Conservation (phyloP, 2,888 invertebrate species). For the Sphaerophoria rueppellii region DNA sequence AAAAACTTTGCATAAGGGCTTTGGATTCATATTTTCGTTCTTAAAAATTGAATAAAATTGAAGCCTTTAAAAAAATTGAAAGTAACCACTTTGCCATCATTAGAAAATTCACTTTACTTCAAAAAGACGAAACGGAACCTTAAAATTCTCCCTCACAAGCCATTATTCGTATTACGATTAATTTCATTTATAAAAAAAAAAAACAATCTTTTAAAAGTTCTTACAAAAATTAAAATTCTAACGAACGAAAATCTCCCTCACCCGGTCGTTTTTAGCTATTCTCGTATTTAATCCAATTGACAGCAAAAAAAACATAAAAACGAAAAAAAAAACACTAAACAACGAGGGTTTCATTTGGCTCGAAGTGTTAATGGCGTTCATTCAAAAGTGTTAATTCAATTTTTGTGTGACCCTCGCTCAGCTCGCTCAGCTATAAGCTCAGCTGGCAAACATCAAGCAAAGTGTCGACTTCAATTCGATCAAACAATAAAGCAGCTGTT, state of each 20-base stretch:
- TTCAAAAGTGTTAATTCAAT: constrained; percentile 72
- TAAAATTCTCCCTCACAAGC: neutral
- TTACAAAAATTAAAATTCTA: constrained; percentile 1
- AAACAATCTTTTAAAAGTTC: neutral
- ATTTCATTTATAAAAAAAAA: neutral
- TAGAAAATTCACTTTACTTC: no score
- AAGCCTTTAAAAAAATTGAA: no score
- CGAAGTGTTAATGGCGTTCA: constrained; percentile 65
- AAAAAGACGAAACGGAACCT: neutral
- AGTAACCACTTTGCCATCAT: no score
- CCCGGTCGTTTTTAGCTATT: constrained; percentile 28
- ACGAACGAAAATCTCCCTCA: constrained; percentile 21
- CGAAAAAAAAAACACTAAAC: constrained; percentile 18
- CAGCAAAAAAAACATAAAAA: constrained; percentile 7
- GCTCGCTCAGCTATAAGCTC: no score
- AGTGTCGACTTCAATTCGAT: constrained; percentile 72
- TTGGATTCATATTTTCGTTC: no score
- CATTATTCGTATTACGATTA: neutral
- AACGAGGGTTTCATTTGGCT: constrained; percentile 33
- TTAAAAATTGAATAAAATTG: no score
- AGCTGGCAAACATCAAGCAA: constrained; percentile 69
- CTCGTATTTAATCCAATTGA: constrained; percentile 42
- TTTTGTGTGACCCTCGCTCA: constrained; percentile 55
- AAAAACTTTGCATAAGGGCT: no score
- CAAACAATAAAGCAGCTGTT: constrained; percentile 72